Percentiles rank a stretch among this genome's conserved stretches.
These are phyloP conservation scores for Acanthopleura granulata DNA, from an alignment of 2,888 invertebrate species.

Conservation along the genomic window DNA sequence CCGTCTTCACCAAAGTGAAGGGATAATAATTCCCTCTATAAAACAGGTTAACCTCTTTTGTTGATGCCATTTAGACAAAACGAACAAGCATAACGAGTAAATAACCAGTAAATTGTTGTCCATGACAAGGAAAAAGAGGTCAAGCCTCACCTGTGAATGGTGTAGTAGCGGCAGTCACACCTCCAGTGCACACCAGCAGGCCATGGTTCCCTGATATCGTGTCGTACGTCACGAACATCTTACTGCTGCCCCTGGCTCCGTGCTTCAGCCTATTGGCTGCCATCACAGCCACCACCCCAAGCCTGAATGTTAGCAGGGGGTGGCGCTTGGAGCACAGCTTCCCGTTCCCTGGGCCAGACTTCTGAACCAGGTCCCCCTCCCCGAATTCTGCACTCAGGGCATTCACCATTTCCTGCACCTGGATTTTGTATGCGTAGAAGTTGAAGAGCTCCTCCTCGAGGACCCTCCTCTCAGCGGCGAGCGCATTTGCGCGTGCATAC, in stretches of 20 bases:
- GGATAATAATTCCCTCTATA: too few species aligned
- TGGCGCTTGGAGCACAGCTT: slow-evolving; percentile 30
- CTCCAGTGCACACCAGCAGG: slow-evolving; percentile 56
- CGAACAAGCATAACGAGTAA: too few species aligned
- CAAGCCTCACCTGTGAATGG: slow-evolving; percentile 32
- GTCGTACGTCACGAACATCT: slow-evolving; percentile 58
- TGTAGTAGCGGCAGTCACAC: slow-evolving; percentile 33
- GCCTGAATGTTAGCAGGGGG: slow-evolving; percentile 56
- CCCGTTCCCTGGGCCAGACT: slow-evolving; percentile 31
- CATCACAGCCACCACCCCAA: slow-evolving; percentile 57
- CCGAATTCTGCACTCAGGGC: slow-evolving; percentile 46
- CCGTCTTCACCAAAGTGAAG: too few species aligned
- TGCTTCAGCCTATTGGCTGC: slow-evolving; percentile 58
- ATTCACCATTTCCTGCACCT: slow-evolving; percentile 49
- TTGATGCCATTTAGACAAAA: too few species aligned
- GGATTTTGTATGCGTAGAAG: slow-evolving; percentile 56
- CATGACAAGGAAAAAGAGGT: background rate
- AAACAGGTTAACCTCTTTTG: too few species aligned
- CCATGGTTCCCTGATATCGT: slow-evolving; percentile 47
- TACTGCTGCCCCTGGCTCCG: slow-evolving; percentile 37
- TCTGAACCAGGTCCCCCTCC: slow-evolving; percentile 31
- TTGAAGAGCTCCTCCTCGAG: slow-evolving; percentile 55
- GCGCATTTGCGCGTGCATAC: slow-evolving; percentile 43
- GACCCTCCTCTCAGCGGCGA: slow-evolving; percentile 54
- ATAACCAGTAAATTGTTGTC: background rate